Evolutionary conservation across 2,888 invertebrate genomes (phyloP).

Genomic region (Zygogramma bicolorata): DNA sequence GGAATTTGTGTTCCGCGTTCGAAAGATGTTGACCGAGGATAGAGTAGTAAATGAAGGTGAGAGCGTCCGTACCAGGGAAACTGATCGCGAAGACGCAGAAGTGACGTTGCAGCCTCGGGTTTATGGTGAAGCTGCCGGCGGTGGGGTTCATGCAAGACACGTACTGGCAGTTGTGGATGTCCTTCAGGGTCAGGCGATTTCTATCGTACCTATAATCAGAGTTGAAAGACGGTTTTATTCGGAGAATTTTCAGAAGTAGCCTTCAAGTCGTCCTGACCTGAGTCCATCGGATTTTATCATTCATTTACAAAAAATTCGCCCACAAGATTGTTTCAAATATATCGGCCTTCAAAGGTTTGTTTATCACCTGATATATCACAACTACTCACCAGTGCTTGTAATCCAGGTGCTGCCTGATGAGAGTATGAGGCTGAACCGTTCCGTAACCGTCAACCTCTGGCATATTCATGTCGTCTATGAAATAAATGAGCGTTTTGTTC

Average conservation of each 20-base stretch:
- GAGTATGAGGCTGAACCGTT: slow-evolving; percentile 95
- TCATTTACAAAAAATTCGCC: too few relatives aligned
- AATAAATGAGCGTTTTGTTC: slow-evolving; percentile 92
- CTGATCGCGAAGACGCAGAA: slow-evolving; percentile 89
- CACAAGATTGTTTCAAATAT: too few relatives aligned
- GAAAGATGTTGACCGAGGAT: slow-evolving; percentile 89
- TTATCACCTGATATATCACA: not conserved
- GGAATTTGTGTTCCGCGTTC: slow-evolving; percentile 86
- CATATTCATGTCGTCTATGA: slow-evolving; percentile 98
- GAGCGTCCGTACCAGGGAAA: slow-evolving; percentile 83
- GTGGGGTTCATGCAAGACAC: slow-evolving; percentile 99
- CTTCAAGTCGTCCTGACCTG: too few relatives aligned
- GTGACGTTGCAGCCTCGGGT: slow-evolving; percentile 91
- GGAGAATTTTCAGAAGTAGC: too few relatives aligned
- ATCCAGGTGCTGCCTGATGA: slow-evolving; percentile 95
- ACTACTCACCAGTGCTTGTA: slow-evolving; percentile 86
- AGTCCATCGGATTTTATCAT: too few relatives aligned
- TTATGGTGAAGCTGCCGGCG: slow-evolving; percentile 96
- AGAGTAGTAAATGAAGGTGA: slow-evolving; percentile 89
- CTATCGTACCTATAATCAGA: slow-evolving; percentile 75
- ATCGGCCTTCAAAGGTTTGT: too few relatives aligned
- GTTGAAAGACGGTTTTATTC: not conserved
- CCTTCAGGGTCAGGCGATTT: slow-evolving; percentile 88
- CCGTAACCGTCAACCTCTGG: slow-evolving; percentile 92
- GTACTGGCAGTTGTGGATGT: slow-evolving; percentile 97